phyloP scores from a whole-genome alignment of 2,797 vertebrate genomes.

The Pseudochirops corinnae region DNA sequence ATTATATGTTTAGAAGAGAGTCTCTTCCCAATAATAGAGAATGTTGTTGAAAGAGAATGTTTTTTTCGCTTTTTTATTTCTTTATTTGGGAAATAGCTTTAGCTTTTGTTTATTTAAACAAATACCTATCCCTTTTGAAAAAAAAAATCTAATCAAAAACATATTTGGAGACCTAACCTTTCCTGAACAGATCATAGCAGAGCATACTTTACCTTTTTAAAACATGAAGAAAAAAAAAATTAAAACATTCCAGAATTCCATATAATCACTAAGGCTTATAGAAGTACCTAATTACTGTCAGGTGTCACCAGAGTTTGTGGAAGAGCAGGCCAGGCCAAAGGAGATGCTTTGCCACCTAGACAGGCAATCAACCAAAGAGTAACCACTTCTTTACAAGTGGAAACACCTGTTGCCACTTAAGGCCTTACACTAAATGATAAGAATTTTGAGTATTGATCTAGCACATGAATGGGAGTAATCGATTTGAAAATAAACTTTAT shows the following conservation, averaged over 20 bases:
- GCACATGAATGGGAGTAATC: background rate
- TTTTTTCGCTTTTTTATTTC: background rate
- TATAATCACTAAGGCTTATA: background rate
- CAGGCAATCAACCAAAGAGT: fast-evolving
- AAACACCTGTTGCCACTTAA: background rate
- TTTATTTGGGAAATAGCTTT: background rate
- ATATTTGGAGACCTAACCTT: background rate
- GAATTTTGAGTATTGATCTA: background rate
- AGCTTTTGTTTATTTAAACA: background rate
- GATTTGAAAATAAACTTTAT: background rate
- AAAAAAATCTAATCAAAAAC: background rate
- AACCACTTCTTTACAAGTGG: fast-evolving
- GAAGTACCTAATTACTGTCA: background rate
- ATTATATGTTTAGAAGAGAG: background rate
- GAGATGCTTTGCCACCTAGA: fast-evolving
- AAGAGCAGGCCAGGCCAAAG: background rate
- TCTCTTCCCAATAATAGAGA: background rate
- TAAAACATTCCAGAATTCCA: background rate
- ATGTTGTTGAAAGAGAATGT: background rate
- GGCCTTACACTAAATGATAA: fast-evolving
- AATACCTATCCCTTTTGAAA: background rate
- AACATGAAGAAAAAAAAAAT: background rate
- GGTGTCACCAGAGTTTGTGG: background rate
- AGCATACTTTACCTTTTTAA: background rate
- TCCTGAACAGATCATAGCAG: background rate